These are phyloP conservation scores for Drosophila mercatorum DNA, from an alignment of 2,888 invertebrate genomes.

Conservation along the genomic window DNA sequence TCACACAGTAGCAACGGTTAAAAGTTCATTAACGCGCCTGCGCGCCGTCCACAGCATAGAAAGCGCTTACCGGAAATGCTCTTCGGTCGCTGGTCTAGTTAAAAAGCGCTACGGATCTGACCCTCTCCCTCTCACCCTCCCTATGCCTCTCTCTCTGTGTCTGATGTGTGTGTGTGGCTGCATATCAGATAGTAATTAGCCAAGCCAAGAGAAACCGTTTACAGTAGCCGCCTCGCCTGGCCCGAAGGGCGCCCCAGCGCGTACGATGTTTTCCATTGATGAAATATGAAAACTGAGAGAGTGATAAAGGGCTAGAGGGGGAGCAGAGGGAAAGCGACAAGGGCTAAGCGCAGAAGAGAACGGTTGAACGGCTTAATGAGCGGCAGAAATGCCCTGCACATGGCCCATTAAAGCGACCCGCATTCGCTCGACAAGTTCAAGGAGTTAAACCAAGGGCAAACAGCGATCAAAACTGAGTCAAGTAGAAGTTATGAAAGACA, in stretches of 20 bases:
- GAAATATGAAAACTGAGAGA: conserved; percentile 34
- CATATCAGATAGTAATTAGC: conserved; percentile 59
- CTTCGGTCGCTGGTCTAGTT: neutral
- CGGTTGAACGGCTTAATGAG: conserved; percentile 14
- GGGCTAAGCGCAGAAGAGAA: neutral
- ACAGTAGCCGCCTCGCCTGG: conserved; percentile 60
- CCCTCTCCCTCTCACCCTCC: neutral
- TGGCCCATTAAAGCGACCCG: conserved; percentile 3
- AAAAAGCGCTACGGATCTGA: conserved; percentile 2
- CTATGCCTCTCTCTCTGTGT: too few species aligned
- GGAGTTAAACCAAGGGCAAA: conserved; percentile 18
- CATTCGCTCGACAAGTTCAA: conserved; percentile 14
- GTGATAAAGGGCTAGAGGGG: neutral
- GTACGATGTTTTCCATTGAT: conserved; percentile 43
- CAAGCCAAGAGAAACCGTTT: conserved; percentile 25
- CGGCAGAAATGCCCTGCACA: conserved; percentile 7
- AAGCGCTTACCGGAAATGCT: conserved; percentile 63
- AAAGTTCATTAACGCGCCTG: conserved; percentile 76
- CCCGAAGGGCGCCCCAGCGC: conserved; percentile 39
- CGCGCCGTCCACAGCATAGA: conserved; percentile 25
- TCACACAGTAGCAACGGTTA: conserved; percentile 62
- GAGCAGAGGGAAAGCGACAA: neutral
- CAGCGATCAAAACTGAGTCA: conserved; percentile 8
- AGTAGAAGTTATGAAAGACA: neutral
- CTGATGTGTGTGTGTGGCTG: conserved; percentile 5